These are phyloP conservation scores for Acanthosepion esculentum DNA, from an alignment of 2,888 invertebrate genomes.

Conservation along the genomic window DNA sequence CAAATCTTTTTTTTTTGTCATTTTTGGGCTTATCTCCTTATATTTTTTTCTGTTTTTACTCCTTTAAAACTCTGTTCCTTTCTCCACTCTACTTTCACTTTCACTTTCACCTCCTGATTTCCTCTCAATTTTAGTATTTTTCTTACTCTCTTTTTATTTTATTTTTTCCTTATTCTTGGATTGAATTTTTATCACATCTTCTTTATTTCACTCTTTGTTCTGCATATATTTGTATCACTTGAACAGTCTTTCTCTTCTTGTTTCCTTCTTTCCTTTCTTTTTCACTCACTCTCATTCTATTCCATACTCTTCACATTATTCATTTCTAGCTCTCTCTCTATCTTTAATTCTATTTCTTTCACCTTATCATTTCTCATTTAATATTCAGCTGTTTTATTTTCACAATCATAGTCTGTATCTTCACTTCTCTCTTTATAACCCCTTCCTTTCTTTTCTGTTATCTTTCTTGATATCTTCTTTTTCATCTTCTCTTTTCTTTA, in stretches of 20 bases:
- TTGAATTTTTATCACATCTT: neutral
- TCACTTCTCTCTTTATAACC: neutral
- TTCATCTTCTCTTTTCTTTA: neutral
- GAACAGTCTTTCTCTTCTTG: neutral
- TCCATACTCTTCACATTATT: neutral
- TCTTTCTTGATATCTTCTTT: neutral
- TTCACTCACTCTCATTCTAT: neutral
- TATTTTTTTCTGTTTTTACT: neutral
- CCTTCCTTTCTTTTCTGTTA: neutral
- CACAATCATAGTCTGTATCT: neutral
- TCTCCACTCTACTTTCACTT: neutral
- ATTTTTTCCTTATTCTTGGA: neutral
- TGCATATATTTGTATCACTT: neutral
- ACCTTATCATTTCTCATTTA: neutral
- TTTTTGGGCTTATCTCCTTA: neutral
- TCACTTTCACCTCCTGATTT: neutral
- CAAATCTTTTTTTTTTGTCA: neutral
- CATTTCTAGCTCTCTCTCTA: neutral
- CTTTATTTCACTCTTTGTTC: neutral
- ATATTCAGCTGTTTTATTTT: neutral
- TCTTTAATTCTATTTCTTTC: neutral
- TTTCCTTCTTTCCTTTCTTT: neutral
- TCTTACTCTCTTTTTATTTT: neutral
- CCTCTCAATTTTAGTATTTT: neutral
- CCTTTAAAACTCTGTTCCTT: neutral